A percentile compares a stretch with the other conserved stretches of the same genome.
Evolutionary conservation across 2,113 vertebrate species (phyloP).

Genomic region (Leptocoma aspasia): DNA sequence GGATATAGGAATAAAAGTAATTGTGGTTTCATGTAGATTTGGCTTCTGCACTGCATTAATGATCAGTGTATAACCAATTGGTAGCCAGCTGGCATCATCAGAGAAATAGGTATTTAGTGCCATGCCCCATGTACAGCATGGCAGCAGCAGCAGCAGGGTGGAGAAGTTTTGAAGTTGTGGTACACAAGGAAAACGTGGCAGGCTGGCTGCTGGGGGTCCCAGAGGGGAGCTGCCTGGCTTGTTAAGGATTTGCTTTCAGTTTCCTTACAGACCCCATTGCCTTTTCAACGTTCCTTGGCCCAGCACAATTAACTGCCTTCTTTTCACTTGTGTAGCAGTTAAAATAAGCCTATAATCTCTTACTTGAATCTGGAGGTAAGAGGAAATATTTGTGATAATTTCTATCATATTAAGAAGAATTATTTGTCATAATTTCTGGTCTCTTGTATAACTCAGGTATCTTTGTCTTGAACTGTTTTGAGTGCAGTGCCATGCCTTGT

Average conservation of each 20-base stretch:
- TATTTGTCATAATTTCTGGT: background rate
- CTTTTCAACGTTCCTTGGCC: background rate
- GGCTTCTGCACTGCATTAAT: background rate
- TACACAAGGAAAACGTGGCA: rapidly evolving
- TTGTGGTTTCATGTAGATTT: background rate
- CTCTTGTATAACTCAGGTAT: background rate
- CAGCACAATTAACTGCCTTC: background rate
- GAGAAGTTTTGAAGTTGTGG: background rate
- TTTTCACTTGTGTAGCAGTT: background rate
- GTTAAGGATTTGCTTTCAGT: background rate
- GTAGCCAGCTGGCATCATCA: background rate
- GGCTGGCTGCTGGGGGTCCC: background rate
- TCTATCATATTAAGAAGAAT: background rate
- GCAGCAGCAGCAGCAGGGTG: background rate
- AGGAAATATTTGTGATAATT: background rate
- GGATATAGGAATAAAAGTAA: background rate
- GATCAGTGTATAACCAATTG: background rate
- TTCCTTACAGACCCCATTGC: background rate
- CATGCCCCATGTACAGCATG: background rate
- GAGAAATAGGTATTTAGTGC: background rate
- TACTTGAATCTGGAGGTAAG: background rate
- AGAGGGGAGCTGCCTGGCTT: background rate
- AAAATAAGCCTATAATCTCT: background rate
- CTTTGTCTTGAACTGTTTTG: background rate
- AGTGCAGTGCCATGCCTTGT: background rate